Evolutionary conservation across 2,888 invertebrate genomes (phyloP).

Genomic region (Lymantria dispar): DNA sequence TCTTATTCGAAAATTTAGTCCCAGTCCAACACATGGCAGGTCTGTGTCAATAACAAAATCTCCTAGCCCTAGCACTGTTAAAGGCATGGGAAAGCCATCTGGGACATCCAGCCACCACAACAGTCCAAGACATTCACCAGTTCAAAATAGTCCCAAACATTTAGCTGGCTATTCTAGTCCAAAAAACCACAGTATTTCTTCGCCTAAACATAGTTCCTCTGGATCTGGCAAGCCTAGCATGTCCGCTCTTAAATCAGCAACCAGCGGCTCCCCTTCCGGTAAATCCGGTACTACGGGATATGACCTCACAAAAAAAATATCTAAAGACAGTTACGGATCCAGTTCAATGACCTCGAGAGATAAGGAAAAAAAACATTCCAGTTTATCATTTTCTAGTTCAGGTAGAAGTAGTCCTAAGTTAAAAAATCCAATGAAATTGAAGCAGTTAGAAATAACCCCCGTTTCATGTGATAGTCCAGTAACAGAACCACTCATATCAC

Average conservation of each 20-base stretch:
- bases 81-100: constrained; percentile 70
- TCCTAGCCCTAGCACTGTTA: constrained; percentile 72
- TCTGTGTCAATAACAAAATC: constrained; percentile 85
- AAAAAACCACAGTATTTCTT: constrained; percentile 89
- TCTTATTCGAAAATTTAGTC: constrained; percentile 86
- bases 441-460: constrained; percentile 84
- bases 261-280: constrained; percentile 86
- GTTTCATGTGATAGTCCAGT: constrained; percentile 76
- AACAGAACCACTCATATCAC: constrained; percentile 71
- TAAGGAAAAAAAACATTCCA: constrained; percentile 81
- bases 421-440: constrained; percentile 86
- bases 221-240: constrained; percentile 94
- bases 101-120: constrained; percentile 81
- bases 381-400: constrained; percentile 76
- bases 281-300: constrained; percentile 81
- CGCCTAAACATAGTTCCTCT: constrained; percentile 89
- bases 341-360: constrained; percentile 70
- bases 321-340: constrained; percentile 71
- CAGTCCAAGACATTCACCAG: constrained; percentile 90
- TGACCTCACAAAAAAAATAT: constrained; percentile 80
- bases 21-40: constrained; percentile 87
- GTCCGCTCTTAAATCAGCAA: constrained; percentile 92
- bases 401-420: constrained; percentile 85
- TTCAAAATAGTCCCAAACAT: constrained; percentile 89
- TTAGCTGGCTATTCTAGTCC: constrained; percentile 87